Evolutionary conservation across 2,797 vertebrate genomes (phyloP), one percentile per base, ranked within the genome.

Genomic region (Pangasius macronema): DNA sequence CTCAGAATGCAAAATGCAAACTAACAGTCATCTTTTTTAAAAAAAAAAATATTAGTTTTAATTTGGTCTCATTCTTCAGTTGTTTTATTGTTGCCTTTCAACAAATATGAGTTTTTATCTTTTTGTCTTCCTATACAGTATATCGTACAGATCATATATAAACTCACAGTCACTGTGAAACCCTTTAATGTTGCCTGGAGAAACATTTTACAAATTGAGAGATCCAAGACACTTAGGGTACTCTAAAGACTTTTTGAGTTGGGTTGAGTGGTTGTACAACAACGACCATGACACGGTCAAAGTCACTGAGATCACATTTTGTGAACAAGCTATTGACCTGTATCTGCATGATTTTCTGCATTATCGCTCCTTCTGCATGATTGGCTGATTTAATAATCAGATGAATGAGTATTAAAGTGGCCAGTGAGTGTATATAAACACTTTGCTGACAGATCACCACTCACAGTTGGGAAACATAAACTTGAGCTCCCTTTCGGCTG

Each of bases 401-500:
- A 51, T 51, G 13, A 27, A n/a, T 30, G 5, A 27, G 13, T 77
- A 53, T 18, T 30, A 77, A 77, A 77, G 27, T 77, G n/a, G 5
- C 13, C 73, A 13, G 27, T 8, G 11, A 3, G 27, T 75, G 11
- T n/a, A 63, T 46, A 24, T 55, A 55, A 5, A 55, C 3, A 59
- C 53, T 67, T 36, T 79, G 67, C 51, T 27, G 75, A 30, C 72
- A 30, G 2, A 13, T 42, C 20, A 7, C 30, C 70, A 94, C 93
- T 94, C 95, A 99, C 98, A 95, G 92, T 96, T 95, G 91, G 98
- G 97, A 92, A 99, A 99, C 93, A 99, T 96, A 91, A 98, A 99
- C 88, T 93, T 94, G 89, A 99, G 97, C 94, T 99, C 99, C 75
- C 93, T 96, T 93, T 97, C 97, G 65, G 98, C 97, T 61, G 95